A percentile compares a stretch with the other conserved stretches of the same genome.
Evolutionary conservation across 2,797 vertebrate species (phyloP).

Genomic region (Bufotes viridis): DNA sequence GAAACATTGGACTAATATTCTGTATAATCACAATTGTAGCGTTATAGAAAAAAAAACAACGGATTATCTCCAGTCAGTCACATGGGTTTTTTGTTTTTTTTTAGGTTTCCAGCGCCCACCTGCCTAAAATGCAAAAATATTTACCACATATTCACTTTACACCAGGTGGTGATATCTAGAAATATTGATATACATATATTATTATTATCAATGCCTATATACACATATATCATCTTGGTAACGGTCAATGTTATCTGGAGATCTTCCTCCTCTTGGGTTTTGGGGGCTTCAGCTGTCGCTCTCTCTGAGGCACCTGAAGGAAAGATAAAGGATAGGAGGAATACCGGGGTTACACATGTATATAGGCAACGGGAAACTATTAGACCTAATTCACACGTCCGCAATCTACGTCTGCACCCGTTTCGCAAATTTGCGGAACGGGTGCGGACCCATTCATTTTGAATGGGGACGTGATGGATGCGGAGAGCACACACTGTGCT

Average conservation of each 20-base stretch:
- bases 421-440: no score
- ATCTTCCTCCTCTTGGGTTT: constrained; percentile 99
- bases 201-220: constrained; percentile 71
- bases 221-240: constrained; percentile 75
- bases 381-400: no score
- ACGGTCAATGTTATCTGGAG: constrained; percentile 99
- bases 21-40: constrained; percentile 83
- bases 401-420: no score
- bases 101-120: constrained; percentile 65
- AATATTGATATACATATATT: constrained; percentile 68
- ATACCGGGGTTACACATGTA: background rate
- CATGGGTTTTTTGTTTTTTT: constrained; percentile 81
- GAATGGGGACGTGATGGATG: no score
- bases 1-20: constrained; percentile 97
- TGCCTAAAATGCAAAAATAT: constrained; percentile 76
- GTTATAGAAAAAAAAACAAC: constrained; percentile 90
- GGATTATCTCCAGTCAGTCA: constrained; percentile 78
- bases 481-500: no score
- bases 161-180: constrained; percentile 78
- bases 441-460: no score
- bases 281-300: constrained; percentile 94
- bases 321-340: background rate
- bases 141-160: constrained; percentile 82
- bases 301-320: constrained; percentile 86
- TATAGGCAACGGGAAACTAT: background rate